Conservation (phyloP, 2,797 vertebrate genomes). For the Coendou prehensilis region DNA sequence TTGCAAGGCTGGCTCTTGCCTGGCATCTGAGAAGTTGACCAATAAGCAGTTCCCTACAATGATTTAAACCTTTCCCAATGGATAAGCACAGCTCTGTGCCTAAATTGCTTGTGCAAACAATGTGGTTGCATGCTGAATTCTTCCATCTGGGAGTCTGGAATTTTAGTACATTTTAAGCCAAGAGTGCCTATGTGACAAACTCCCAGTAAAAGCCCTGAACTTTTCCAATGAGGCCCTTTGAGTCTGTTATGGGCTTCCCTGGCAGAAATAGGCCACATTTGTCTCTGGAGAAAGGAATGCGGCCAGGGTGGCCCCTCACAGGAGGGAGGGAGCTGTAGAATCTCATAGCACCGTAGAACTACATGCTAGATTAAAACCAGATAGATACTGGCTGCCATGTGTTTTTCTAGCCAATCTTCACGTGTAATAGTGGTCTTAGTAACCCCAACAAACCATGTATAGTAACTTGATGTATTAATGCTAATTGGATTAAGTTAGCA, state of each 20-base stretch:
- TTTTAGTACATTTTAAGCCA: background rate
- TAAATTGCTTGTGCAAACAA: background rate
- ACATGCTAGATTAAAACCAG: background rate
- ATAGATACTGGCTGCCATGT: background rate
- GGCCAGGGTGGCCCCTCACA: rapidly evolving
- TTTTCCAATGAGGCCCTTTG: background rate
- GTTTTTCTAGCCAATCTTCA: background rate
- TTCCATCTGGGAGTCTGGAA: background rate
- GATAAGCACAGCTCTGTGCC: background rate
- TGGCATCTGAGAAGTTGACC: background rate
- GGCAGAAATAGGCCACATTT: background rate
- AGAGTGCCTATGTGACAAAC: background rate
- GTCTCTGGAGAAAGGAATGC: background rate
- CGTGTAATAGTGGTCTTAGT: background rate
- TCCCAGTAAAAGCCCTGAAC: background rate
- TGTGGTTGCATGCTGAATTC: background rate
- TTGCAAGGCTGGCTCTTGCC: background rate
- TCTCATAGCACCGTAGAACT: background rate
- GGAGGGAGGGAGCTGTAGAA: background rate
- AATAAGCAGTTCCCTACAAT: background rate
- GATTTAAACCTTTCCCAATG: background rate
- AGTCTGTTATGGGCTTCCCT: background rate
- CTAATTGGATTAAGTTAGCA: background rate
- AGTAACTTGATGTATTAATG: background rate
- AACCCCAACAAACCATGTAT: rapidly evolving